Base-by-base conservation (phyloP, 2,888 invertebrate genomes). In the Pseudanteris insignis region DNA sequence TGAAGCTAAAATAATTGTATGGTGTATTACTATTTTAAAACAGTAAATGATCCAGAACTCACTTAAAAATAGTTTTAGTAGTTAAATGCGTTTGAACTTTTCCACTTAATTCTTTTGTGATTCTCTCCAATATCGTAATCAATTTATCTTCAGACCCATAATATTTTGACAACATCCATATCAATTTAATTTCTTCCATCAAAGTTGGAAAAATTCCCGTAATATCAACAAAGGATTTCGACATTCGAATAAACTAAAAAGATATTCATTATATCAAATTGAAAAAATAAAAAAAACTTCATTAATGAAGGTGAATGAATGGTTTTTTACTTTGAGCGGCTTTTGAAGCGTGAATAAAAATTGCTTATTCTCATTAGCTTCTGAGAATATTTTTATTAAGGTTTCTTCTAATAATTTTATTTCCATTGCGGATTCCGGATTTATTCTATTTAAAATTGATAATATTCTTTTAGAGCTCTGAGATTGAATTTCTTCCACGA, bases 101-200 rank as follows among this genome's bases (percentile, higher is more conserved):
- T 57, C 90, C 85, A 34, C 89, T 86, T 3, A 96, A 82, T 4
- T 91, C 89, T 86, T 89, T 90, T 0, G 92, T 92, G 67, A 96
- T 90, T 68, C 92, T 85, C 59, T 89, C 86, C 73, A 96, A 83
- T 2, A 96, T 82, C 0, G 90, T 87, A 12, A 92, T 87, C 92
- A 96, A 94, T 55, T 89, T 86, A 58, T 92, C 91, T 71, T 95
- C 94, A 0, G 84, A 86, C 58, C 90, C 88, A 76, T 91, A 96
- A 69, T 93, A 92, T 38, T 86, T 83, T 0, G 95, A 95, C 44
- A 95, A 84, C 40, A 94, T 89, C 96, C 96, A 96, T 73, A 95
- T 90, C 85, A 95, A 89, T 68, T 90, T 88, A 24, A 96, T 79
- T 1, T 92, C 91, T 64, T 92, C 90, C 83, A 94, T 90, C 61